These are phyloP conservation scores for Oenanthe oenanthe DNA, from an alignment of 2,113 vertebrate genomes.

Conservation along the genomic window DNA sequence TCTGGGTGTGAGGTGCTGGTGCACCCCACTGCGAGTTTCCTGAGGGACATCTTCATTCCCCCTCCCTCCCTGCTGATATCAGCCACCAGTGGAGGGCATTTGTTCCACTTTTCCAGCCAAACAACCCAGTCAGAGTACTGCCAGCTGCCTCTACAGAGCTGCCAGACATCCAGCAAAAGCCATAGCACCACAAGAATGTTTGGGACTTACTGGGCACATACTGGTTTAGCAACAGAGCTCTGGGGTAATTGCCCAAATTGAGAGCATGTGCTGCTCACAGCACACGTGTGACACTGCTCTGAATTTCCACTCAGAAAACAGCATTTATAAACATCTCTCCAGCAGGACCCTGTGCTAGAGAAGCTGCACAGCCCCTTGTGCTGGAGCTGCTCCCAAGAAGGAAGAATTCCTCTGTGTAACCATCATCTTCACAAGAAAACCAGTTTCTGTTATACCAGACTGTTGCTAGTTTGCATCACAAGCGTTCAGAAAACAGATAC, in stretches of 20 bases:
- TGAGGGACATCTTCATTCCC: not conserved
- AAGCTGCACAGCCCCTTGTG: not conserved
- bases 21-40: not conserved
- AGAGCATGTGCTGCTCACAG: not conserved
- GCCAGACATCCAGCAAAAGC: not conserved
- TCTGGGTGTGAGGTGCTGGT: not conserved
- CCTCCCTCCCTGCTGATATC: not conserved
- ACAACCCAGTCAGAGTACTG: not conserved
- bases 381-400: not conserved
- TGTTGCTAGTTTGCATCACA: not conserved
- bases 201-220: not conserved
- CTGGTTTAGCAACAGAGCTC: not conserved
- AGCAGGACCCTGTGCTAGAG: not conserved
- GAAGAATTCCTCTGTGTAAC: not conserved
- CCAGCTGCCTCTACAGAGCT: not conserved
- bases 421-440: not conserved
- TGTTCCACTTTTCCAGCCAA: not conserved
- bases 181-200: not conserved
- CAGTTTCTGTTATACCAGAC: not conserved
- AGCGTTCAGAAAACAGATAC: not conserved
- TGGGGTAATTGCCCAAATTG: not conserved
- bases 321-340: not conserved
- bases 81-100: not conserved
- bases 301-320: not conserved
- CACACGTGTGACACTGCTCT: not conserved